Conservation (phyloP, 2,113 vertebrate species). For the Machaerirhynchus nigripectus region DNA sequence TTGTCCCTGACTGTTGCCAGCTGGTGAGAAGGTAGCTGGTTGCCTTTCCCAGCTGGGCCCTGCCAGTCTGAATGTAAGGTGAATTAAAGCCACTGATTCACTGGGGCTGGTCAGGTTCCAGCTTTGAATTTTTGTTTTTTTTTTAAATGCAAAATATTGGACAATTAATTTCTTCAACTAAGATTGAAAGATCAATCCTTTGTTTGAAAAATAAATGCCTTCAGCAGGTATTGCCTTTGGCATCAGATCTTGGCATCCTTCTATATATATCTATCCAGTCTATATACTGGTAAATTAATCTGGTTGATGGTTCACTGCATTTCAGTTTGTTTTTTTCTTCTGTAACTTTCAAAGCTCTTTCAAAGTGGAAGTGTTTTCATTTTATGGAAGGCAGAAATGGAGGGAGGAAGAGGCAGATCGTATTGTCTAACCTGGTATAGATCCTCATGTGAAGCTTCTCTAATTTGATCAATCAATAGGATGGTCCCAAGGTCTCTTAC, state of each 20-base stretch:
- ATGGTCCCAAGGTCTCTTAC: background rate
- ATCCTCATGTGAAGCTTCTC: background rate
- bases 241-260: background rate
- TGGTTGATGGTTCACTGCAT: background rate
- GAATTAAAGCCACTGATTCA: background rate
- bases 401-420: background rate
- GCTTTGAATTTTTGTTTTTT: background rate
- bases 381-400: background rate
- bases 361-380: background rate
- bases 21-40: background rate
- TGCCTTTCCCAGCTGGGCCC: background rate
- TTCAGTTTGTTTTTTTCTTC: background rate
- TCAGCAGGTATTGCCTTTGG: background rate
- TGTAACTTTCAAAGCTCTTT: background rate
- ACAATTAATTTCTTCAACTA: background rate
- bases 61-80: background rate
- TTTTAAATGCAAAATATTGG: background rate
- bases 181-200: background rate
- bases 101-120: background rate
- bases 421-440: background rate
- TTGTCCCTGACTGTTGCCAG: background rate
- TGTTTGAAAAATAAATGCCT: background rate
- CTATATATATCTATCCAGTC: too few relatives aligned
- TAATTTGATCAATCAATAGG: background rate
- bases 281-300: background rate